Evolutionary conservation across 2,888 invertebrate genomes (phyloP).

Genomic region (Lasioglossum marginatum): DNA sequence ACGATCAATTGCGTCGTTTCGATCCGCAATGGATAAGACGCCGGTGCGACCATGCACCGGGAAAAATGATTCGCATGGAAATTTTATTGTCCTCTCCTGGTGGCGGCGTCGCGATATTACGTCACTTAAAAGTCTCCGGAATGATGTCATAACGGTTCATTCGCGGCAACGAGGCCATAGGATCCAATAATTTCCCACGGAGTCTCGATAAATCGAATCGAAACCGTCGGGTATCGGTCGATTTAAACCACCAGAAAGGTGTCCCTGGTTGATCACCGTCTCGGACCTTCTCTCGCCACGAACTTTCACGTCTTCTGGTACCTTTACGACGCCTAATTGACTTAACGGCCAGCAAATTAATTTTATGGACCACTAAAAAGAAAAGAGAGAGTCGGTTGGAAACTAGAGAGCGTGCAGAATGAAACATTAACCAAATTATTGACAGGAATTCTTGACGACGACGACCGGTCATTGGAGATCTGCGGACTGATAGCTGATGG

Average conservation of each 20-base stretch:
- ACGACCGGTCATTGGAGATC: background rate
- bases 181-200: constrained; percentile 49
- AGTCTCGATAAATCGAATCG: constrained; percentile 34
- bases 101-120: constrained; percentile 35
- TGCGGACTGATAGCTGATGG: background rate
- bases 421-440: background rate
- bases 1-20: constrained; percentile 25
- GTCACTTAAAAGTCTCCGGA: constrained; percentile 23
- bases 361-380: background rate
- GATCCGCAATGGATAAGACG: constrained; percentile 2
- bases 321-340: constrained; percentile 21
- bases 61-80: constrained; percentile 26
- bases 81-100: constrained; percentile 32
- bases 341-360: constrained; percentile 10
- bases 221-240: background rate
- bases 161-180: constrained; percentile 12
- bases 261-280: constrained; percentile 8
- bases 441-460: background rate
- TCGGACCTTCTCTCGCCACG: background rate
- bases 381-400: constrained; percentile 19
- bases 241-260: constrained; percentile 15
- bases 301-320: background rate
- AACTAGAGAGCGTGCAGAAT: constrained; percentile 9
- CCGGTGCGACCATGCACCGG: background rate
- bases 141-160: constrained; percentile 44